Percentiles rank a stretch among this genome's conserved stretches.
Evolutionary conservation across 2,888 invertebrate species (phyloP).

Genomic region (Monopis laevigella): DNA sequence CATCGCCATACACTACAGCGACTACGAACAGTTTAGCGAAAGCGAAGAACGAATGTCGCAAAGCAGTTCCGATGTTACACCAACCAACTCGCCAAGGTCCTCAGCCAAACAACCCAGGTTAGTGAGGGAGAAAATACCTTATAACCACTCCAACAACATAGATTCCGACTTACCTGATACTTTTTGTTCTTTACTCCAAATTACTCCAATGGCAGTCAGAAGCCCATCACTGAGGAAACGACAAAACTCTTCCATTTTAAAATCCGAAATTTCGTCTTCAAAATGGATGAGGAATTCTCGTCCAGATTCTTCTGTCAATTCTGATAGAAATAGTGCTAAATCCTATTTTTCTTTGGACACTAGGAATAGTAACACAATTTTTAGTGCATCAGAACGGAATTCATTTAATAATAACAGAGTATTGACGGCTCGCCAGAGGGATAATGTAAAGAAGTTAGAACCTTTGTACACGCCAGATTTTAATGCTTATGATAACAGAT

Average conservation of each 20-base stretch:
- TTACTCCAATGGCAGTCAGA: conserved; percentile 50
- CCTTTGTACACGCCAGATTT: conserved; percentile 44
- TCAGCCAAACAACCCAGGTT: conserved; percentile 34
- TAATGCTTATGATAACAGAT: conserved; percentile 30
- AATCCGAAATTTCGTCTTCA: conserved; percentile 56
- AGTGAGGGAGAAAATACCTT: conserved; percentile 33
- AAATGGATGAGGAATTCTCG: conserved; percentile 53
- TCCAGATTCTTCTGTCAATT: conserved; percentile 50
- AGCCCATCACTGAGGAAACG: conserved; percentile 43
- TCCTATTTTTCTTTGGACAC: conserved; percentile 54
- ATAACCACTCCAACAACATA: conserved; percentile 30
- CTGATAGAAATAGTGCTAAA: conserved; percentile 57
- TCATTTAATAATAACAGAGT: conserved; percentile 37
- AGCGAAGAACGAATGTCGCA: conserved; percentile 53
- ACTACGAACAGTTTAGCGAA: conserved; percentile 51
- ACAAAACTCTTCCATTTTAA: conserved; percentile 44
- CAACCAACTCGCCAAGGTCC: conserved; percentile 49
- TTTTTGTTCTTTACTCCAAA: conserved; percentile 53
- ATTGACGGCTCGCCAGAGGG: conserved; percentile 47
- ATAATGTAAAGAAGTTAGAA: conserved; percentile 35
- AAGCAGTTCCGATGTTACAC: conserved; percentile 54
- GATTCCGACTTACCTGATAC: conserved; percentile 38
- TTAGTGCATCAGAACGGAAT: conserved; percentile 42
- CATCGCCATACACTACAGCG: conserved; percentile 53
- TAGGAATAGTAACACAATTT: conserved; percentile 33